A percentile compares a stretch with the other conserved stretches of the same genome.
Evolutionary conservation across 2,888 invertebrate genomes (phyloP).

Genomic region (Papilio demoleus): DNA sequence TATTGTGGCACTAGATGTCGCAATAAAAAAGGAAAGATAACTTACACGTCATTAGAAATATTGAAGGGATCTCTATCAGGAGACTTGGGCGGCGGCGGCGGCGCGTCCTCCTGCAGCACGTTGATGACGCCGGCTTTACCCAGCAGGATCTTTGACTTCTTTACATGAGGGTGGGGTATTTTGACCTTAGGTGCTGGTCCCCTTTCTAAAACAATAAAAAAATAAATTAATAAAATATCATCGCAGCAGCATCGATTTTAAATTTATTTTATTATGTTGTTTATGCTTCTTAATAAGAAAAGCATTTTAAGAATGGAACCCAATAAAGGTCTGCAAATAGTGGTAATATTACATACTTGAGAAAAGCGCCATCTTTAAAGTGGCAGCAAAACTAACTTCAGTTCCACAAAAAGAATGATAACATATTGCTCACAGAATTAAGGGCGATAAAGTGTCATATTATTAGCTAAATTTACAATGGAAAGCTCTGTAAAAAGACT

Average conservation of each 20-base stretch:
- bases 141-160: slow-evolving; percentile 95
- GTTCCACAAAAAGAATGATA: neutral
- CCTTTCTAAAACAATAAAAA: slow-evolving; percentile 77
- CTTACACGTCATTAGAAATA: slow-evolving; percentile 97
- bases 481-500: too few relatives aligned
- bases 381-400: neutral
- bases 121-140: slow-evolving; percentile 98
- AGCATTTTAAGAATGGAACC: too few relatives aligned
- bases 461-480: too few relatives aligned
- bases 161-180: slow-evolving; percentile 96
- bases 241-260: too few relatives aligned
- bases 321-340: too few relatives aligned
- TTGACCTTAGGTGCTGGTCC: slow-evolving; percentile 93
- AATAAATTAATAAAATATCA: neutral
- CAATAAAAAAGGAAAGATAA: slow-evolving; percentile 41
- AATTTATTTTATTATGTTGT: too few relatives aligned
- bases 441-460: too few relatives aligned
- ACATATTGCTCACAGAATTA: neutral
- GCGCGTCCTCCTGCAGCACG: slow-evolving; percentile 95
- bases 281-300: too few relatives aligned
- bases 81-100: slow-evolving; percentile 95
- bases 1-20: too few relatives aligned
- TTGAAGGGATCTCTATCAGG: slow-evolving; percentile 98
- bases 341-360: too few relatives aligned
- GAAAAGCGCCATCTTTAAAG: neutral